Conservation (phyloP, 2,113 vertebrate species). For the Reinhardtius hippoglossoides region DNA sequence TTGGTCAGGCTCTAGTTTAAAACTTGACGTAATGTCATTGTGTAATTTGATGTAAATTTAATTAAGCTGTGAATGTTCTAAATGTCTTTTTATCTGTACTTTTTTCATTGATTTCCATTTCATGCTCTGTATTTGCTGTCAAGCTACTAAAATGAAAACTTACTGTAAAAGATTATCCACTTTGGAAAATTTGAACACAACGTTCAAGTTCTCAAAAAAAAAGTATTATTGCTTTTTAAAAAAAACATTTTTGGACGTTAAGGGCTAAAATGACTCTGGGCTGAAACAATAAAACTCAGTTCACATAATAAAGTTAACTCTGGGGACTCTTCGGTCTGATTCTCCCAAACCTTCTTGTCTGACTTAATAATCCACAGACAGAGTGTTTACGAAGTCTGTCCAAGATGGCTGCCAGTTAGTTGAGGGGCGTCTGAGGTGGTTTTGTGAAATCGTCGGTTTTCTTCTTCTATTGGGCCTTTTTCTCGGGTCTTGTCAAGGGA, state of each 20-base stretch:
- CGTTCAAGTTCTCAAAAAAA: background rate
- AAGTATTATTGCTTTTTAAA: background rate
- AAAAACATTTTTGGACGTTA: background rate
- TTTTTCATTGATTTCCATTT: background rate
- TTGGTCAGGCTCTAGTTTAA: too few relatives aligned
- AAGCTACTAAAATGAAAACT: background rate
- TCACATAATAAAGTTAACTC: background rate
- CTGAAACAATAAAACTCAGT: background rate
- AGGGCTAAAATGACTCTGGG: background rate
- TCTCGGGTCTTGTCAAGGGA: slow-evolving; percentile 26
- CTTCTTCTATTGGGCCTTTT: slow-evolving; percentile 20
- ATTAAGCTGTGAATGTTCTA: background rate
- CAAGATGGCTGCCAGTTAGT: slow-evolving; percentile 23
- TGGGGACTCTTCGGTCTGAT: background rate
- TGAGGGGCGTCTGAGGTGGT: background rate
- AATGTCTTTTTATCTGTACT: background rate
- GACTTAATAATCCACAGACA: background rate
- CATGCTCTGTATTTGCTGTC: background rate
- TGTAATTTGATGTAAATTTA: background rate
- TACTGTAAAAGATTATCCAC: background rate
- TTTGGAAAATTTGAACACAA: background rate
- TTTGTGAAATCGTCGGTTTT: background rate
- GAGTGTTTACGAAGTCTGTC: slow-evolving; percentile 16
- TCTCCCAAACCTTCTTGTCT: slow-evolving; percentile 13
- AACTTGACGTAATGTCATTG: too few relatives aligned